Conservation (phyloP, 2,888 invertebrate genomes). For the Caenorhabditis sp. region DNA sequence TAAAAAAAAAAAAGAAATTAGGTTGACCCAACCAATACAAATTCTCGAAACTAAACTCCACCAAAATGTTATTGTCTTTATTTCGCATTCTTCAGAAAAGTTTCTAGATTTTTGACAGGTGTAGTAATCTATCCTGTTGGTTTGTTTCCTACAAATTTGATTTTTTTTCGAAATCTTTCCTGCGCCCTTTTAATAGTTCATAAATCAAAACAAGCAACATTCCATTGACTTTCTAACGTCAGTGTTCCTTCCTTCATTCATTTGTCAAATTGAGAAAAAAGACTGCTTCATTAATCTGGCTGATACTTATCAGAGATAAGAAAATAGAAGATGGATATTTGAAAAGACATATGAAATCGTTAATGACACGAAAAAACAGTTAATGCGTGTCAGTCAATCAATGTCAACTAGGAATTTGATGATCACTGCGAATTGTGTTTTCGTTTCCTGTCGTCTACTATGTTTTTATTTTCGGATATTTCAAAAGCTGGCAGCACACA, state of each 20-base stretch:
- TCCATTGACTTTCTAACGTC: neutral
- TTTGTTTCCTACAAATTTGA: too few species aligned
- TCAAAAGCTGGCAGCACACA: neutral
- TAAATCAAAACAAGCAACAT: neutral
- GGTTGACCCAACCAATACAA: too few species aligned
- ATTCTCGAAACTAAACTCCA: too few species aligned
- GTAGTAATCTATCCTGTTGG: too few species aligned
- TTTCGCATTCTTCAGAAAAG: too few species aligned
- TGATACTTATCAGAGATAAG: constrained; percentile 4
- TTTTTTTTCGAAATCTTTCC: neutral
- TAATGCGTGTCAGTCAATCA: neutral
- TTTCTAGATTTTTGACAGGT: too few species aligned
- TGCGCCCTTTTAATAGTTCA: neutral
- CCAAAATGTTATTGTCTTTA: too few species aligned
- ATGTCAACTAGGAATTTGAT: neutral
- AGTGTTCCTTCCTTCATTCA: neutral
- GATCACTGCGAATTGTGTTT: neutral
- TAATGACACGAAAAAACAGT: constrained; percentile 1
- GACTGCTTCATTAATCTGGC: constrained; percentile 10
- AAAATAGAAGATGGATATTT: constrained; percentile 33
- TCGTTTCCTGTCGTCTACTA: neutral
- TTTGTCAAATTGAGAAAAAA: constrained; percentile 6
- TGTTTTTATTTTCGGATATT: neutral
- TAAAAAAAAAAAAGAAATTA: too few species aligned
- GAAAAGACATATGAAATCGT: constrained; percentile 32